Evolutionary conservation across 2,888 invertebrate species (phyloP), one percentile per base, ranked within the genome.

Genomic region (Philereme vetulata): DNA sequence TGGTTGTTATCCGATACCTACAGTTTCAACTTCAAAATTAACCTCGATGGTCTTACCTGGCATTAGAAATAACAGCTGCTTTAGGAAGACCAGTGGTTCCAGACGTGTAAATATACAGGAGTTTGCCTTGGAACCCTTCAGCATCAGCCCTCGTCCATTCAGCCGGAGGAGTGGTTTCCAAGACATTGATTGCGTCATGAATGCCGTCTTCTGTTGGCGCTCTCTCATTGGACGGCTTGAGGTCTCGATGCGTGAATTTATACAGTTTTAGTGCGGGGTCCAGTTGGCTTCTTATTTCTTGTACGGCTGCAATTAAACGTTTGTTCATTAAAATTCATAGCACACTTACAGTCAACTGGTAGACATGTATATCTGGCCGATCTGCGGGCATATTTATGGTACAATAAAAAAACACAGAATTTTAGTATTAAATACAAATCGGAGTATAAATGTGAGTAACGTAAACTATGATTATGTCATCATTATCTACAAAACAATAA

Each of bases 41-140:
- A 21, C 21, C 21, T 1, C 1, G 21, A 21, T 21, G 21, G 1
- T 21, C 64, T 75, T 81, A 98, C 97, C 98, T 96, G 48, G 97
- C 96, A 85, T 98, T 97, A 10, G 97, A 97, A 72, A 99, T 98
- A 51, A 99, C 97, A 21, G 99, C 99, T 42, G 99, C 99, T 85
- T 99, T 99, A 0, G 99, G 99, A 63, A 99, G 87, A 6, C 99
- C 99, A 1, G 99, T 99, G 0, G 99, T 99, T 8, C 99, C 99
- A 43, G 98, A 99, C 0, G 99, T 99, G 87, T 98, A 99, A 78
- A 99, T 98, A 82, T 98, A 99, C 56, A 99, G 93, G 21, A 99
- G 90, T 78, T 95, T 95, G 75, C 97, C 97, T 62, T 95, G 93
- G 83, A 96, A 96, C 55, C 94, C 94, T 1, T 94, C 86, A 57